Evolutionary conservation across 2,888 invertebrate species (phyloP), one percentile per base, ranked within the genome.

Genomic region (Zhuqinia jingwanae): DNA sequence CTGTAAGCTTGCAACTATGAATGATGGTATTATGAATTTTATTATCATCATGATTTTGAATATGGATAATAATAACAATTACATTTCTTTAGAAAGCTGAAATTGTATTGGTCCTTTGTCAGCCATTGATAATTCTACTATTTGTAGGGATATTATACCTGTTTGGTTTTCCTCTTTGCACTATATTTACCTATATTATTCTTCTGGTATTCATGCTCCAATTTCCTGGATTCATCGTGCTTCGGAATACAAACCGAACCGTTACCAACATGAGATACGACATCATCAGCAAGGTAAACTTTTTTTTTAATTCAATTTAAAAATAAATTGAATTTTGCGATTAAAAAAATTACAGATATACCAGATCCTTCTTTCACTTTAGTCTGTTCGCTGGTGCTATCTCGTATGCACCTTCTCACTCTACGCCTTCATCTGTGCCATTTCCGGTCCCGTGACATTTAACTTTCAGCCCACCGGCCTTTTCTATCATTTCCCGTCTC

Each of bases 391-490:
- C 8, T 13, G 17, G 0, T 27, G 63, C 36, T 63, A 83, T 20
- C 15, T 83, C 0, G 11, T 83, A n/a, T 50, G 20, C 50, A 2
- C 6, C 0, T 13, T 83, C 25, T 75, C 65, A 1, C 15, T 83
- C 17, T 42, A 50, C 6, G 17, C 50, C 0, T 25, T 75, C n/a
- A 53, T 76, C 13, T 83, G 75, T 36, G 82, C 50, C 5, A 1
- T 83, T 6, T 50, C 50, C 36, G 82, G 82, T 3, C 82, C 82
- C 17, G 53, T 0, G 6, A 76, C 82, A 0, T 63, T 83, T 36
- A 10, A 13, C 30, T 75, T 36, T 36, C 36, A 36, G 8, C 36
- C 36, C 3, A 36, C 8, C 3, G 36, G 30, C 20, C 30, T 17
- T n/a, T 6, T 6, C 36, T 63, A 73, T 27, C 17, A 20, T 2